Percentiles rank a stretch among this genome's conserved stretches.
These are phyloP conservation scores for Artibeus jamaicensis DNA, from an alignment of 2,797 vertebrate species.

Conservation along the genomic window DNA sequence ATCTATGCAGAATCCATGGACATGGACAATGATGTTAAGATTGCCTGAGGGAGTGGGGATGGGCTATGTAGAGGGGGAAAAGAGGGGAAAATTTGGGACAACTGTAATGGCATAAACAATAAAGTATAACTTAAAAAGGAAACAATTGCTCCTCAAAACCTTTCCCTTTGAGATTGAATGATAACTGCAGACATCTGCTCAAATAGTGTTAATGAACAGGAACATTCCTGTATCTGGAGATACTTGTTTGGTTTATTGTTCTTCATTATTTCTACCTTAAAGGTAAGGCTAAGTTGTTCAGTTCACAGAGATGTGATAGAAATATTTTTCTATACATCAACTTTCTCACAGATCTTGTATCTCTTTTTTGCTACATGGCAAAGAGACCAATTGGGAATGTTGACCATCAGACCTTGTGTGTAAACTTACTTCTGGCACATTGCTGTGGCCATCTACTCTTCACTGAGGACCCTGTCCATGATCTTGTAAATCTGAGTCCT, in stretches of 20 bases:
- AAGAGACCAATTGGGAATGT: background rate
- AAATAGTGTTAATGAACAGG: background rate
- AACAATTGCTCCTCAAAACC: background rate
- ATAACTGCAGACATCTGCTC: background rate
- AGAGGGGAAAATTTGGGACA: background rate
- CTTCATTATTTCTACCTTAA: background rate
- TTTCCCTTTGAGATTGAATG: background rate
- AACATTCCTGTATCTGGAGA: background rate
- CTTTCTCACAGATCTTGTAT: background rate
- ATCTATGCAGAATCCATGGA: too few species aligned
- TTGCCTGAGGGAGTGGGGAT: too few species aligned
- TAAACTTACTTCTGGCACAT: background rate
- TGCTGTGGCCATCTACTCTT: background rate
- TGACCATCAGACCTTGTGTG: background rate
- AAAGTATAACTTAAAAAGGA: background rate
- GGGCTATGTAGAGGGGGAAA: too few species aligned
- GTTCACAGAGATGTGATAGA: background rate
- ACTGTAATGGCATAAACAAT: background rate
- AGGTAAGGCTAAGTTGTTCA: background rate
- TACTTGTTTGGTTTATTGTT: background rate
- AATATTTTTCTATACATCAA: background rate
- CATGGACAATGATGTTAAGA: too few species aligned
- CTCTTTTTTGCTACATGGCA: background rate
- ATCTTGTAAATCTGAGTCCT: background rate
- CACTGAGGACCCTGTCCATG: background rate